Conservation (phyloP, 2,888 invertebrate species). For the Apamea crenata region DNA sequence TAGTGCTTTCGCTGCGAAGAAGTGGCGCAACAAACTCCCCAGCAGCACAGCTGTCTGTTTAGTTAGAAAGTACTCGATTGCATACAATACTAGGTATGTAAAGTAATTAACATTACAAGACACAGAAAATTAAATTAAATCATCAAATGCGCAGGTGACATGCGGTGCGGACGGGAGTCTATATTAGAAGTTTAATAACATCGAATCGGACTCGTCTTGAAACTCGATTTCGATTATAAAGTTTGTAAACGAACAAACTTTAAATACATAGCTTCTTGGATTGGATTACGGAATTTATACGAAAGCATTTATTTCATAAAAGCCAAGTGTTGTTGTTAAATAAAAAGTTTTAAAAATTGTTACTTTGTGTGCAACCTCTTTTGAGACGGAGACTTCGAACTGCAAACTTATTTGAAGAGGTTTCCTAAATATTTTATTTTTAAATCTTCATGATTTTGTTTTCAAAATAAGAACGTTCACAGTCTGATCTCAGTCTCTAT, state of each 20-base stretch:
- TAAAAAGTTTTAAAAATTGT: not conserved
- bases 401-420: not conserved
- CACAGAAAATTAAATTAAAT: too few species aligned
- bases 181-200: not conserved
- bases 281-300: not conserved
- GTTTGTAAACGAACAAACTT: not conserved
- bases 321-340: not conserved
- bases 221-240: conserved; percentile 8
- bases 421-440: not conserved
- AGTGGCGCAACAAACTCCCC: too few species aligned
- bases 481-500: too few species aligned
- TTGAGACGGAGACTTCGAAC: not conserved
- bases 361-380: not conserved
- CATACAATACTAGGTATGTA: too few species aligned
- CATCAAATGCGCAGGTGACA: too few species aligned
- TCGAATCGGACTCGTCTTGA: not conserved
- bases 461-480: not conserved
- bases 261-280: not conserved
- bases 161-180: not conserved
- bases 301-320: not conserved
- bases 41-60: too few species aligned
- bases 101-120: too few species aligned
- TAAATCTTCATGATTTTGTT: not conserved
- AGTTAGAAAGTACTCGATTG: too few species aligned
- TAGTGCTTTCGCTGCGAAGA: too few species aligned